These are phyloP conservation scores for Drosophila lacicola DNA, from an alignment of 2,888 invertebrate species.

Conservation along the genomic window DNA sequence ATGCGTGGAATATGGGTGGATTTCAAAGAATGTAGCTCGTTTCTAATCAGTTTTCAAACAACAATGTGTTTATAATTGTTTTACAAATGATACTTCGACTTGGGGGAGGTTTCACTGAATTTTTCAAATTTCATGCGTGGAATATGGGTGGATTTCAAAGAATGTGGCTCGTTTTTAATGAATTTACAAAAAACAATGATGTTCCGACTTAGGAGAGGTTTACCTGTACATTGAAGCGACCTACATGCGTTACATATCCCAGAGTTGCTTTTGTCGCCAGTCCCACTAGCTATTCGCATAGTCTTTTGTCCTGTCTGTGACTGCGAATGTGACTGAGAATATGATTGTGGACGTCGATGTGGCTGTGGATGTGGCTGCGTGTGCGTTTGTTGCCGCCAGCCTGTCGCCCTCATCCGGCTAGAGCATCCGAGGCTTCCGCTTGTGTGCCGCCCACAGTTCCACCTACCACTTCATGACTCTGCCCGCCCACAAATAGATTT, in stretches of 20 bases:
- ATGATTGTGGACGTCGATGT: conserved; percentile 22
- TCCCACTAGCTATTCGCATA: conserved; percentile 39
- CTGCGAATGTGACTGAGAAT: conserved; percentile 11
- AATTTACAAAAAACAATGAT: no score
- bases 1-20: no score
- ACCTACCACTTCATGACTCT: conserved; percentile 8
- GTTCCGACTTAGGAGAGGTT: background rate
- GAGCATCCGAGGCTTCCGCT: conserved; percentile 53
- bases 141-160: no score
- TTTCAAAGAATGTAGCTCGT: no score
- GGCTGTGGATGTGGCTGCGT: conserved; percentile 25
- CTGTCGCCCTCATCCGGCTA: conserved; percentile 62
- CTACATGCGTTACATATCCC: conserved; percentile 46
- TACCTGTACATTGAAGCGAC: conserved; percentile 2
- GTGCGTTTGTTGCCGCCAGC: conserved; percentile 56
- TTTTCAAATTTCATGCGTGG: no score
- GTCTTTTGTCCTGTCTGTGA: conserved; percentile 44
- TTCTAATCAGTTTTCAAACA: no score
- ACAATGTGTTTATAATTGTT: no score
- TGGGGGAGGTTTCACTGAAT: background rate
- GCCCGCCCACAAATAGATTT: background rate
- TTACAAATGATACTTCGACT: background rate
- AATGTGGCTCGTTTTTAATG: no score
- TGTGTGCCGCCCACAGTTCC: conserved; percentile 3
- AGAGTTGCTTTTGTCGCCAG: conserved; percentile 47